A percentile compares a stretch with the other conserved stretches of the same genome.
Evolutionary conservation across 2,888 invertebrate genomes (phyloP).

Genomic region (Notodonta dromedarius): DNA sequence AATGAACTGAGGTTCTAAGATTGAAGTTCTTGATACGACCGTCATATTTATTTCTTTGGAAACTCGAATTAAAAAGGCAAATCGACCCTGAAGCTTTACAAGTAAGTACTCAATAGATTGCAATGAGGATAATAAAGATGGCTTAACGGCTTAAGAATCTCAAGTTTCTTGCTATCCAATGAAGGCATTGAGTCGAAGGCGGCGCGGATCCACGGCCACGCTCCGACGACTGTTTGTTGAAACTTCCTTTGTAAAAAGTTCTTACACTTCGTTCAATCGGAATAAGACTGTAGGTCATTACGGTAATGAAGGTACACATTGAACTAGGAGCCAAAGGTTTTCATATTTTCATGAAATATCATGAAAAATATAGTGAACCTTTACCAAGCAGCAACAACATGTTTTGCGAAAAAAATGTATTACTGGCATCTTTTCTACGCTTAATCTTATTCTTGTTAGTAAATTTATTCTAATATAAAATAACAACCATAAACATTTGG

Average conservation of each 20-base stretch:
- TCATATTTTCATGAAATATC: neutral
- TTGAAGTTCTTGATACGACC: too few species aligned
- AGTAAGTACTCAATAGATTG: slow-evolving; percentile 11
- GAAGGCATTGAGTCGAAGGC: slow-evolving; percentile 14
- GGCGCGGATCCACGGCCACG: slow-evolving; percentile 6
- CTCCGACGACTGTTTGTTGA: slow-evolving; percentile 12
- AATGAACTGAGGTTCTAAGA: too few species aligned
- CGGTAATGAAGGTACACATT: slow-evolving; percentile 8
- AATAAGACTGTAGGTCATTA: slow-evolving; percentile 7
- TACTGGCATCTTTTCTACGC: too few species aligned
- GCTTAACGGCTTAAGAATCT: slow-evolving; percentile 14
- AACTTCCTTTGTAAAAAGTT: slow-evolving; percentile 6
- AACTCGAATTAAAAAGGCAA: neutral
- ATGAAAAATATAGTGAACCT: too few species aligned
- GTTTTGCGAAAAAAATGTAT: too few species aligned
- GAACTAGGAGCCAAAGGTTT: neutral
- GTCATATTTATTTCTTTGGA: neutral
- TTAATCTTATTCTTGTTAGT: too few species aligned
- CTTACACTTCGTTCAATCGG: neutral
- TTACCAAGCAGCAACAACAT: too few species aligned
- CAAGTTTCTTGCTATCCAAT: slow-evolving; percentile 16
- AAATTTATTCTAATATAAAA: too few species aligned
- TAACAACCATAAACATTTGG: too few species aligned
- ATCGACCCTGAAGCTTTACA: neutral
- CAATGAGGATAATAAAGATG: neutral